These are phyloP conservation scores for Marmota flaviventris DNA, from an alignment of 2,113 vertebrate species.

Conservation along the genomic window DNA sequence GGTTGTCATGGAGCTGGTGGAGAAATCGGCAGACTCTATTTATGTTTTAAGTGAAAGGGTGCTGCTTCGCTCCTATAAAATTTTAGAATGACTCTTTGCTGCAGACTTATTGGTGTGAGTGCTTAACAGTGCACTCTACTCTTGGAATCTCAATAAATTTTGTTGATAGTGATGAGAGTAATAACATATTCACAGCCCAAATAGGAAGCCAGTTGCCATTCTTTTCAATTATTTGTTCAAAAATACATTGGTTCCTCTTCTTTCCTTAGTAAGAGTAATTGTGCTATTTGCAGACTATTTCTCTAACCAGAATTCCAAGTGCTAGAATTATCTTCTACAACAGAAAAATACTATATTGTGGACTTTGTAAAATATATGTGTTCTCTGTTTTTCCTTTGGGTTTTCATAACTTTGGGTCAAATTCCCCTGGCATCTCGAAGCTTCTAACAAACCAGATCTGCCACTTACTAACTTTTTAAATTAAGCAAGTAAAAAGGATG, in stretches of 20 bases:
- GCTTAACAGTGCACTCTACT: background rate
- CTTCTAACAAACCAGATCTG: background rate
- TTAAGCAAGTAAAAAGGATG: background rate
- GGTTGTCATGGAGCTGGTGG: slow-evolving; percentile 63
- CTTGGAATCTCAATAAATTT: background rate
- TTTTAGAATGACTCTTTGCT: background rate
- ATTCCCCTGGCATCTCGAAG: background rate
- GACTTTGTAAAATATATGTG: background rate
- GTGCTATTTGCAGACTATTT: background rate
- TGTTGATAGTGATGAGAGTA: background rate
- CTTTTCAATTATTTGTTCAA: background rate
- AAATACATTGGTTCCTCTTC: background rate
- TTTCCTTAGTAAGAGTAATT: background rate
- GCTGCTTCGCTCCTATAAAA: background rate
- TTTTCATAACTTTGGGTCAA: background rate
- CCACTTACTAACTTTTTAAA: background rate
- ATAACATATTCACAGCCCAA: background rate
- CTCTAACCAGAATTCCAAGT: background rate
- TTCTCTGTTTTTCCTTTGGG: background rate
- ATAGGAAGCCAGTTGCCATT: background rate
- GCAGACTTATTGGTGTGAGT: background rate
- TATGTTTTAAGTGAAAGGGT: slow-evolving; percentile 26
- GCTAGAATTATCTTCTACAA: background rate
- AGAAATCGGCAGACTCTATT: slow-evolving; percentile 33
- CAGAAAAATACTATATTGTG: background rate